A percentile compares a stretch with the other conserved stretches of the same genome.
Evolutionary conservation across 2,113 vertebrate genomes (phyloP).

Genomic region (Prietella phreatophila): DNA sequence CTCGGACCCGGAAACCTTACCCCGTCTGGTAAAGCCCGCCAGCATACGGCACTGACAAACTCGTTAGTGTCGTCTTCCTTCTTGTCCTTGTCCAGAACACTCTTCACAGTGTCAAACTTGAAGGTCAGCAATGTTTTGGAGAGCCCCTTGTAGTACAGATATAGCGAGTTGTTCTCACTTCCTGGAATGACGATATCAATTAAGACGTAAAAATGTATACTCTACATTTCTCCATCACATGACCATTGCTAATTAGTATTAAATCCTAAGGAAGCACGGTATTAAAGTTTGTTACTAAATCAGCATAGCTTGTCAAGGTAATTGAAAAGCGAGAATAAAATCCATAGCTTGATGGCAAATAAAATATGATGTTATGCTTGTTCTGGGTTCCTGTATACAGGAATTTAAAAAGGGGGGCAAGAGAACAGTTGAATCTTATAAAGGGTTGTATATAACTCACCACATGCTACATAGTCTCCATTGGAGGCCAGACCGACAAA

Average conservation of each 20-base stretch:
- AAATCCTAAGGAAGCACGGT: neutral
- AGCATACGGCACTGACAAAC: slow-evolving; percentile 98
- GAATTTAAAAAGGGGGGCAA: neutral
- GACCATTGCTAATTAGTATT: neutral
- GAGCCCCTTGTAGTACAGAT: slow-evolving; percentile 98
- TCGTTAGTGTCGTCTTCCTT: slow-evolving; percentile 99
- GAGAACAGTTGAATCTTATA: neutral
- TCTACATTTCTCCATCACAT: neutral
- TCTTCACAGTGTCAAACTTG: slow-evolving; percentile 99
- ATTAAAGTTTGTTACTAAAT: neutral
- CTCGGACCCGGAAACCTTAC: slow-evolving; percentile 70
- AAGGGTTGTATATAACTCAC: slow-evolving; percentile 68
- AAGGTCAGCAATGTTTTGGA: slow-evolving; percentile 98
- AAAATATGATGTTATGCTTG: neutral
- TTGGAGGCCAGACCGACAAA: slow-evolving; percentile 97
- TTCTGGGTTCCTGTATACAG: neutral
- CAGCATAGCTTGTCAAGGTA: neutral
- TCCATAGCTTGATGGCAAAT: neutral
- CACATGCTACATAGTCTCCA: slow-evolving; percentile 97
- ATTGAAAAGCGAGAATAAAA: neutral
- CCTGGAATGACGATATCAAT: slow-evolving; percentile 65
- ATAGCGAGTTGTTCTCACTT: slow-evolving; percentile 98
- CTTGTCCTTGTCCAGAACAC: slow-evolving; percentile 96
- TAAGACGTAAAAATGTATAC: neutral
- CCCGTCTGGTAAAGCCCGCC: slow-evolving; percentile 94